Evolutionary conservation across 2,113 vertebrate species (phyloP), one percentile per base, ranked within the genome.

Genomic region (Puma concolor): DNA sequence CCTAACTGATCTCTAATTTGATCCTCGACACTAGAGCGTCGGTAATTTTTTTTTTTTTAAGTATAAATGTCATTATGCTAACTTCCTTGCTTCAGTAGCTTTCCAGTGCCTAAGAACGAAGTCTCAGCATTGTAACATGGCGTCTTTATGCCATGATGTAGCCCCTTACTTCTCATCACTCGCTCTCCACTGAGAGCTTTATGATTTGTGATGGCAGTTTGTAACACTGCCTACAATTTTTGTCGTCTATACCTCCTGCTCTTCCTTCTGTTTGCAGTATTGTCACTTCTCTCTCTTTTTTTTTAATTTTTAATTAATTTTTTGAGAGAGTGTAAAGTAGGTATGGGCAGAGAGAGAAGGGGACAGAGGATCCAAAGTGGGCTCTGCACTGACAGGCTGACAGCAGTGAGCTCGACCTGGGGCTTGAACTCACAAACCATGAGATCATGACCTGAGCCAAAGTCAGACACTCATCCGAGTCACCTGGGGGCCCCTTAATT

Each of bases 41-140:
- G 83, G 0, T 81, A 69, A 64, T 64, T 97, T 89, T 54, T 79
- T 89, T 54, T 79, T 91, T 79, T 91, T 76, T 83, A 83, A 88
- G 29, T 88, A 41, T 31, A 94, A 38, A 79, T 82, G 25, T 96
- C 48, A 38, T 69, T 77, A 14, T 31, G 21, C 76, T 90, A 77
- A 44, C 2, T 15, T 3, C 38, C 27, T 77, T 77, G 38, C 23
- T 63, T 94, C 33, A 79, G 1, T 69, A 67, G n/a, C 44, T 90
- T 89, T 89, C 48, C 13, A 84, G 1, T 96, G 67, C 31, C 3
- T 41, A 48, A 19, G 71, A 94, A 83, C 72, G 50, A 71, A 96
- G 54, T 38, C 44, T 57, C 13, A 67, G 52, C 8, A 33, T 95
- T 91, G 54, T 81, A 79, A 86, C 16, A 5, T 91, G 92, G 31